These are phyloP conservation scores for Formica selysi DNA, from an alignment of 1,140 invertebrate species.

Conservation along the genomic window DNA sequence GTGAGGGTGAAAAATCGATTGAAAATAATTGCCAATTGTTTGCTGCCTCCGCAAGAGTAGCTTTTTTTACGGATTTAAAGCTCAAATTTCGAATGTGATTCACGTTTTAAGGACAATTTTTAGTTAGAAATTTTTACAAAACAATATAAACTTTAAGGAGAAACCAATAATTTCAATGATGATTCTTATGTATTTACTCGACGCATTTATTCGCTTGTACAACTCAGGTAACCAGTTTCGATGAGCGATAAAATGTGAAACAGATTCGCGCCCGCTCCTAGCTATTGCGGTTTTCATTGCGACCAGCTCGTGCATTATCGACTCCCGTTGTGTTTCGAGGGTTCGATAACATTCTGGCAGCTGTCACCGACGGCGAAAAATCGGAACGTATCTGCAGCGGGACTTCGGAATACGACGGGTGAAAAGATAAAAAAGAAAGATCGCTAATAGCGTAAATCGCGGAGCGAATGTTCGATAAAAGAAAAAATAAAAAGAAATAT, in stretches of 20 bases:
- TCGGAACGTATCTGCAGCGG: slow-evolving; percentile 56
- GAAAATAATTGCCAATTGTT: too few species aligned
- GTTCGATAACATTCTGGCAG: slow-evolving; percentile 65
- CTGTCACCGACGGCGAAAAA: slow-evolving; percentile 64
- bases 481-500: not conserved
- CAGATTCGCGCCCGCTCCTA: slow-evolving; percentile 53
- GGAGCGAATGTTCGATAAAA: not conserved
- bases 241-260: slow-evolving; percentile 60
- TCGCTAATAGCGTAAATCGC: slow-evolving; percentile 35
- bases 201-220: slow-evolving; percentile 32
- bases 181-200: not conserved
- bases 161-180: not conserved
- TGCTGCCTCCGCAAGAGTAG: too few species aligned
- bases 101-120: not conserved
- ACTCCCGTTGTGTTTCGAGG: slow-evolving; percentile 62
- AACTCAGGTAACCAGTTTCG: slow-evolving; percentile 35
- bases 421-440: slow-evolving; percentile 49
- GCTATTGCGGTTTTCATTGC: slow-evolving; percentile 60
- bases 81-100: not conserved
- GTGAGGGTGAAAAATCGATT: not conserved
- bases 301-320: slow-evolving; percentile 62
- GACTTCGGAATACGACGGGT: slow-evolving; percentile 34
- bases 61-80: too few species aligned
- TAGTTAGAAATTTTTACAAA: not conserved
- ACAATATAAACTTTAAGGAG: not conserved